Conservation (phyloP, 2,113 vertebrate genomes). For the Notothenia rossii region DNA sequence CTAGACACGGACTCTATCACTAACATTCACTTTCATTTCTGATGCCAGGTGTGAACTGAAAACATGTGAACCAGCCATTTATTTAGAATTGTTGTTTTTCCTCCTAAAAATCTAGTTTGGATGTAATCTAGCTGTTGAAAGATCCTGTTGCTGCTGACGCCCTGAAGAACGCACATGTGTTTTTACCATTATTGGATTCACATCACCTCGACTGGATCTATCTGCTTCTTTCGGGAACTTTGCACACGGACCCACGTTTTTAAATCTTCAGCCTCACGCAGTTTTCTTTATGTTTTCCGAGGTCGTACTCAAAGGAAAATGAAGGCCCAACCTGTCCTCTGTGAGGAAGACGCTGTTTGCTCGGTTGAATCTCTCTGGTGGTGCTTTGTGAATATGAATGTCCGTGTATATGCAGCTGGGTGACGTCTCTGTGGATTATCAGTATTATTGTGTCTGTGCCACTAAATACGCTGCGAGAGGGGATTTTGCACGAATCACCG, state of each 20-base stretch:
- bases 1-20: too few species aligned
- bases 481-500: slow-evolving; percentile 72
- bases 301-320: slow-evolving; percentile 37
- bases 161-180: neutral
- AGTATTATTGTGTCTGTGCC: slow-evolving; percentile 60
- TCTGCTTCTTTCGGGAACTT: slow-evolving; percentile 40
- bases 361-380: slow-evolving; percentile 18
- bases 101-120: slow-evolving; percentile 3
- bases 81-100: slow-evolving; percentile 7
- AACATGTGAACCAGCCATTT: neutral
- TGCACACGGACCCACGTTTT: slow-evolving; percentile 49
- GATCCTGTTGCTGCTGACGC: neutral
- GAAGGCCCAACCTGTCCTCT: slow-evolving; percentile 71
- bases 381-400: slow-evolving; percentile 45
- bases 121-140: neutral
- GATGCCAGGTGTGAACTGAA: slow-evolving; percentile 17
- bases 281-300: slow-evolving; percentile 20
- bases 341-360: slow-evolving; percentile 74
- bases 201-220: neutral
- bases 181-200: neutral
- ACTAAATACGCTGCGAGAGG: slow-evolving; percentile 35
- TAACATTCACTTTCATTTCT: too few species aligned
- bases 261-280: neutral
- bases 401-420: slow-evolving; percentile 32
- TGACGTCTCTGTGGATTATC: slow-evolving; percentile 55